Percentiles rank a stretch among this genome's conserved stretches.
Evolutionary conservation across 2,113 vertebrate species (phyloP).

Genomic region (Orcinus orca): DNA sequence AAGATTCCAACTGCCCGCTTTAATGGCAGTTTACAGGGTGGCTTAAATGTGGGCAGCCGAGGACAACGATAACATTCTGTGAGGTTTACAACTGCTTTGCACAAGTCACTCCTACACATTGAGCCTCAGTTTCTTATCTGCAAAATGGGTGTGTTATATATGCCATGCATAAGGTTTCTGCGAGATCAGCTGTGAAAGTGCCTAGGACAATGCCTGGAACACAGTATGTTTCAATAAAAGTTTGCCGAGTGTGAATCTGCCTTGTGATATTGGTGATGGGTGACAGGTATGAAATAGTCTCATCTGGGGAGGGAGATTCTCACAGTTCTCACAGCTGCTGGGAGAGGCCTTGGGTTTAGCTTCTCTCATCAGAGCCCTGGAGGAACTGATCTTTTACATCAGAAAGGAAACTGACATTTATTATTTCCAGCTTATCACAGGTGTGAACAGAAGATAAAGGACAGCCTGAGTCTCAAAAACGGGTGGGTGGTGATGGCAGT

Average conservation of each 20-base stretch:
- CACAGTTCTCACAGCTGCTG: not conserved
- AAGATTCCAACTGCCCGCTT: not conserved
- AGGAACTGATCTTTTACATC: not conserved
- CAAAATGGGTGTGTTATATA: not conserved
- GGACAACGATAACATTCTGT: not conserved
- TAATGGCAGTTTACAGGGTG: not conserved
- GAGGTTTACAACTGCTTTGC: not conserved
- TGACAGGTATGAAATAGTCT: not conserved
- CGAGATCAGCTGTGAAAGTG: not conserved
- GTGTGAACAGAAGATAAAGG: not conserved
- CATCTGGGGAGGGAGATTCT: not conserved
- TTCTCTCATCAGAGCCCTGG: not conserved
- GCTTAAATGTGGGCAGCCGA: not conserved
- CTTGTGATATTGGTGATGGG: not conserved
- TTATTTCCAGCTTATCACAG: not conserved
- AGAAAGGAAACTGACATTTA: not conserved
- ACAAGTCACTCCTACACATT: not conserved
- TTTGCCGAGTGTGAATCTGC: not conserved
- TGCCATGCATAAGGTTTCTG: not conserved
- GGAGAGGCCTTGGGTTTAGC: not conserved
- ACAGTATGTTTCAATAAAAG: not conserved
- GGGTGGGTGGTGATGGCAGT: not conserved
- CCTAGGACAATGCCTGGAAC: not conserved
- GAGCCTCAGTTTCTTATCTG: not conserved
- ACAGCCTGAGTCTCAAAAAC: not conserved